These are phyloP conservation scores for Platyscapa corneri DNA, from an alignment of 1,140 invertebrate species.

Conservation along the genomic window DNA sequence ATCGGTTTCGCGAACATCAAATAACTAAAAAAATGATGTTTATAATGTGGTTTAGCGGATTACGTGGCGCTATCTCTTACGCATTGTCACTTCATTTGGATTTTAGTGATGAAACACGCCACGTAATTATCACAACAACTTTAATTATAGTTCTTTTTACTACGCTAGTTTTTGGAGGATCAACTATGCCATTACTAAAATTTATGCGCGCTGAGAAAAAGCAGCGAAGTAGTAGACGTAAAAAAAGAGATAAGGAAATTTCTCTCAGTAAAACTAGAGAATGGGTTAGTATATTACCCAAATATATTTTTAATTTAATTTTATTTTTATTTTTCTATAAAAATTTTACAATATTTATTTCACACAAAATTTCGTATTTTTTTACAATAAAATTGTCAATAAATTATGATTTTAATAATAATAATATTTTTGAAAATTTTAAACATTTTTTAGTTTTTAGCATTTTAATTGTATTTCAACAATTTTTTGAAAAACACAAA, in stretches of 20 bases:
- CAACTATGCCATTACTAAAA: constrained; percentile 96
- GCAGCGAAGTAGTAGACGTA: constrained; percentile 77
- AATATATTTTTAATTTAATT: background rate
- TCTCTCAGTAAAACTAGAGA: constrained; percentile 97
- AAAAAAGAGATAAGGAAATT: constrained; percentile 87
- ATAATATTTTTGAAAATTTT: too few species aligned
- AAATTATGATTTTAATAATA: too few species aligned
- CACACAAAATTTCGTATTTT: too few species aligned
- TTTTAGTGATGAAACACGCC: constrained; percentile 93
- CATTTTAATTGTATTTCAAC: too few species aligned
- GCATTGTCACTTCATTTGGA: constrained; percentile 97
- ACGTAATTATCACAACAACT: constrained; percentile 97
- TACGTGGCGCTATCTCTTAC: constrained; percentile 98
- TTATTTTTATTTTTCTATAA: too few species aligned
- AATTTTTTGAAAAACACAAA: too few species aligned
- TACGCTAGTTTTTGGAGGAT: constrained; percentile 94
- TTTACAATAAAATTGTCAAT: too few species aligned
- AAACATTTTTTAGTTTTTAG: too few species aligned
- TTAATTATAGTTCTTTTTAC: constrained; percentile 98
- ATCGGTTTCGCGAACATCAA: constrained; percentile 97
- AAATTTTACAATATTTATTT: too few species aligned
- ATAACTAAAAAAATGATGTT: constrained; percentile 99
- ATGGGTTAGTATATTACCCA: constrained; percentile 78
- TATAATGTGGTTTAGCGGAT: constrained; percentile 99
- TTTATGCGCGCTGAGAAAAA: constrained; percentile 83